Conservation (phyloP, 2,888 invertebrate genomes). For the Mythimna lalbum region DNA sequence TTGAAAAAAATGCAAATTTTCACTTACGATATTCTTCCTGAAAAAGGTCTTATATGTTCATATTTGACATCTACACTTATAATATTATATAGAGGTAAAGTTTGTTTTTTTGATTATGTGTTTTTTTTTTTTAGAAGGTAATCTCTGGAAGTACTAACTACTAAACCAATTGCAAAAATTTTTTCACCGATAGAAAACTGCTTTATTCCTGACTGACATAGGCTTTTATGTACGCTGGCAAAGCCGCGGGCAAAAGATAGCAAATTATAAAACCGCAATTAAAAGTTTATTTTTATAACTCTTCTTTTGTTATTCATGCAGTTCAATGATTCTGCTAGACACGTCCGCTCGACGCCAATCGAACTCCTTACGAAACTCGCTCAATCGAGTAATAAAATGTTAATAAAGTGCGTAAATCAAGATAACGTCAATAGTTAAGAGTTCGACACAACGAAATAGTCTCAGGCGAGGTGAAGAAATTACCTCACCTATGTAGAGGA, state of each 20-base stretch:
- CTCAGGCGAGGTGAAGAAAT: slow-evolving; percentile 81
- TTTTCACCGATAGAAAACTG: too few species aligned
- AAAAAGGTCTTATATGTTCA: neutral
- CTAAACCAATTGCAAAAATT: too few species aligned
- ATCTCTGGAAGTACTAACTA: too few species aligned
- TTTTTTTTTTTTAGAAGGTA: too few species aligned
- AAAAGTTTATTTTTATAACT: slow-evolving; percentile 12
- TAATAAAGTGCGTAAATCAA: slow-evolving; percentile 89
- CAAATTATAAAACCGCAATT: neutral
- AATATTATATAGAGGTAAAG: too few species aligned
- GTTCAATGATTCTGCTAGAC: slow-evolving; percentile 58
- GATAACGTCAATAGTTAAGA: slow-evolving; percentile 88
- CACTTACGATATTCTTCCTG: too few species aligned
- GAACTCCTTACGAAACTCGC: slow-evolving; percentile 76
- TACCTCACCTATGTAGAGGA: slow-evolving; percentile 76
- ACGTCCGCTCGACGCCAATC: slow-evolving; percentile 53
- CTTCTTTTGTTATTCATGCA: slow-evolving; percentile 33
- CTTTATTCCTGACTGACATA: too few species aligned
- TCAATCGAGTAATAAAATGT: slow-evolving; percentile 87
- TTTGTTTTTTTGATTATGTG: too few species aligned
- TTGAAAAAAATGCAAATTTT: too few species aligned
- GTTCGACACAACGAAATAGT: slow-evolving; percentile 84
- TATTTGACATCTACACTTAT: neutral
- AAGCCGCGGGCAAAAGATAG: neutral
- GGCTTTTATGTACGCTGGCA: too few species aligned